Evolutionary conservation across 2,113 vertebrate genomes (phyloP).

Genomic region (Cyphomyrus discorhynchus): DNA sequence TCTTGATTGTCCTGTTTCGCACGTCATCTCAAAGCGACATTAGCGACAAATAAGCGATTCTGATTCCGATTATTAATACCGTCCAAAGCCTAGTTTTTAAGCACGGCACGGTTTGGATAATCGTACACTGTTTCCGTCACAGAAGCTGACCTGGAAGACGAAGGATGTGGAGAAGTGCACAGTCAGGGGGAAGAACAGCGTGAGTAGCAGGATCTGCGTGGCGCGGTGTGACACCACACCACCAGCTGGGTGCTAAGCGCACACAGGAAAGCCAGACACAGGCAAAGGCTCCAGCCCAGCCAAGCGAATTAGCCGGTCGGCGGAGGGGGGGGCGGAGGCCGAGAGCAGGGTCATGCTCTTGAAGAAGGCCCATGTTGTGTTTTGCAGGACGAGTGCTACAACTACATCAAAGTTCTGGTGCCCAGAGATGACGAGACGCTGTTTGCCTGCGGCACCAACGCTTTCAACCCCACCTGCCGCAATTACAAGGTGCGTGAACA

Average conservation of each 20-base stretch:
- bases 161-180: constrained; percentile 58
- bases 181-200: constrained; percentile 60
- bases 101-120: background rate
- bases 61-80: background rate
- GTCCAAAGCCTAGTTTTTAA: background rate
- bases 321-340: background rate
- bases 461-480: constrained; percentile 78
- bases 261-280: no score
- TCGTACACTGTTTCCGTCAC: constrained; percentile 17
- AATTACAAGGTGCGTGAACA: constrained; percentile 67
- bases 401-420: constrained; percentile 81
- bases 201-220: constrained; percentile 35
- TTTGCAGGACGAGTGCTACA: constrained; percentile 79
- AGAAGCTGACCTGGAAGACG: constrained; percentile 63
- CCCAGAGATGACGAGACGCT: constrained; percentile 70
- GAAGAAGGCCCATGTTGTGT: background rate
- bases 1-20: background rate
- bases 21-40: background rate
- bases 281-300: background rate
- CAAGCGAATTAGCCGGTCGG: background rate
- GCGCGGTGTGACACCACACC: background rate
- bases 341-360: background rate
- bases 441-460: constrained; percentile 80
- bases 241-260: background rate
- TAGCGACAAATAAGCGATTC: background rate